These are phyloP conservation scores for Augochlora pura DNA, from an alignment of 1,140 invertebrate genomes.

Conservation along the genomic window DNA sequence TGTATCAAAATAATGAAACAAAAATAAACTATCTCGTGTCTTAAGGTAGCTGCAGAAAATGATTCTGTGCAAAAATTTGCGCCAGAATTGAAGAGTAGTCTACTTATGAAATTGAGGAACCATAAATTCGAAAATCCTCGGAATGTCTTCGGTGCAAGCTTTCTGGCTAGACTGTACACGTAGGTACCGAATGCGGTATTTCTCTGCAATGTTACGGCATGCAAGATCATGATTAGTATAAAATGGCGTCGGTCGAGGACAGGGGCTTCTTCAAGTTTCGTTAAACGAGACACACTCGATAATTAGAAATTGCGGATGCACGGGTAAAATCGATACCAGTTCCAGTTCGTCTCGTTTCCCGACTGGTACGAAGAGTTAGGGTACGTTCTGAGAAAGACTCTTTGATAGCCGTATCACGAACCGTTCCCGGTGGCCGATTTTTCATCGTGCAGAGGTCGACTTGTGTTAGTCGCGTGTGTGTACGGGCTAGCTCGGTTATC, in stretches of 20 bases:
- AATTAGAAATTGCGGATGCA: slow-evolving; percentile 3
- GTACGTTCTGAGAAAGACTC: background rate
- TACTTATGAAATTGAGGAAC: too few species aligned
- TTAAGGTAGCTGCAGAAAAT: too few species aligned
- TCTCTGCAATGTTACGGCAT: too few species aligned
- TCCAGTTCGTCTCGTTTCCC: background rate
- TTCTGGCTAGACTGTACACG: too few species aligned
- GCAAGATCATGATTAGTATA: background rate
- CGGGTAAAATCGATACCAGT: background rate
- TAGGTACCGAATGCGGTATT: too few species aligned
- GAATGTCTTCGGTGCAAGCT: too few species aligned
- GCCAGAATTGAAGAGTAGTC: too few species aligned
- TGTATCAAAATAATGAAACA: too few species aligned
- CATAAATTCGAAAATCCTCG: too few species aligned
- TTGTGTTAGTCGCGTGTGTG: too few species aligned
- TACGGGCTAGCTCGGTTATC: background rate
- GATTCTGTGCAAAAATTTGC: too few species aligned
- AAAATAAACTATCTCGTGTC: too few species aligned
- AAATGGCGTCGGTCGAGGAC: background rate
- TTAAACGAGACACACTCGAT: background rate
- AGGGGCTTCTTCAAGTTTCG: background rate
- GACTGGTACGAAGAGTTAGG: background rate
- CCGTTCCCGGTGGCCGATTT: background rate
- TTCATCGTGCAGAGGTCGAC: background rate
- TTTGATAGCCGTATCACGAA: background rate